Evolutionary conservation across 2,113 vertebrate genomes (phyloP), one percentile per base, ranked within the genome.

Genomic region (Poeciliopsis occidentalis): DNA sequence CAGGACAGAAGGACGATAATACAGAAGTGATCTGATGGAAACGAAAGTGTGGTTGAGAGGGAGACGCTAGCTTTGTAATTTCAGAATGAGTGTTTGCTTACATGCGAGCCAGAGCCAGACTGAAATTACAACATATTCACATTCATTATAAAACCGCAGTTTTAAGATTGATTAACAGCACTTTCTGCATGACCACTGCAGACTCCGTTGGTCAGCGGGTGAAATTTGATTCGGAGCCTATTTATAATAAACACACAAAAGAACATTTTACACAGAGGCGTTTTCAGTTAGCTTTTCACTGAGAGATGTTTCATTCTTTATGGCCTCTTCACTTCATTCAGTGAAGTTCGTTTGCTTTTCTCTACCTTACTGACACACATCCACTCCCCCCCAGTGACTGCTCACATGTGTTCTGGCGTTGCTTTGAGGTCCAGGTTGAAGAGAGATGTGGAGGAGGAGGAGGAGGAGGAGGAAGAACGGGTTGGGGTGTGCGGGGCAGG

Each of bases 331-430:
- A 85, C 75, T 76, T 91, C 64, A 82, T 93, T 94, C 84, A 73
- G 29, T 73, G 44, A 72, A 79, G 76, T 67, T 71, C 26, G 67
- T 82, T 47, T 79, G 66, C 75, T 84, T 73, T 65, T 75, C 68
- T 71, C 73, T 80, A 64, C 70, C 65, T 62, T 60, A 78, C 75
- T 69, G 72, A 60, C 78, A 74, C 75, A 31, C 76, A 30, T 85
- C 74, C 67, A 60, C 81, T 84, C 81, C 87, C 80, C 80, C 76
- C 69, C 24, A 41, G 39, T 44, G 4, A 4, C 41, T 0, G 60
- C 86, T 92, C 62, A 68, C 82, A 86, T 85, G 83, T 89, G 91
- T 92, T 91, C 91, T 93, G 92, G 88, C 90, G 80, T 84, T 60
- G 75, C 89, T 90, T 88, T 70, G 77, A 82, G 87, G 85, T 90